Evolutionary conservation across 2,113 vertebrate genomes (phyloP).

Genomic region (Melospiza melodia): DNA sequence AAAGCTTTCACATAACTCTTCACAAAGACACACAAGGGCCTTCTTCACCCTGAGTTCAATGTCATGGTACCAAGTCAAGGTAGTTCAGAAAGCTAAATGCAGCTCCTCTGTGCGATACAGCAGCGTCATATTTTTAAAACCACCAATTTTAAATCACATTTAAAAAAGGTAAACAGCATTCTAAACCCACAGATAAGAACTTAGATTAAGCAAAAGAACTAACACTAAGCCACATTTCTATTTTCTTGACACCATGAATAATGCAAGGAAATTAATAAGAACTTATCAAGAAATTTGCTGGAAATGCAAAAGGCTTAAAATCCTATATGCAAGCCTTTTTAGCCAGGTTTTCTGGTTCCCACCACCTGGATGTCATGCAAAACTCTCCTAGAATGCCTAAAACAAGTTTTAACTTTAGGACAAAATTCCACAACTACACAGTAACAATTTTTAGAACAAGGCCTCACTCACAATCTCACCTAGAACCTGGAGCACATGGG

Average conservation of each 20-base stretch:
- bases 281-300: not conserved
- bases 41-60: not conserved
- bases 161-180: not conserved
- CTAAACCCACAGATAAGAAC: not conserved
- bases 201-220: not conserved
- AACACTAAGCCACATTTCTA: not conserved
- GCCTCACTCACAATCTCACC: not conserved
- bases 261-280: not conserved
- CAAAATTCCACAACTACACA: not conserved
- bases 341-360: not conserved
- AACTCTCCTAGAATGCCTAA: not conserved
- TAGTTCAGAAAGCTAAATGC: not conserved
- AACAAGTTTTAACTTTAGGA: not conserved
- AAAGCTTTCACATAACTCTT: not conserved
- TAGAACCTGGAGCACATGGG: not conserved
- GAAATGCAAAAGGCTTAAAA: not conserved
- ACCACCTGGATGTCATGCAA: not conserved
- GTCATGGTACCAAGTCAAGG: not conserved
- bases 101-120: not conserved
- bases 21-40: not conserved
- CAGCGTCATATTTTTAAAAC: not conserved
- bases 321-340: not conserved
- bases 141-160: not conserved
- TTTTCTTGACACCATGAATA: not conserved
- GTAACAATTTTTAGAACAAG: not conserved